phyloP scores from a whole-genome alignment of 2,797 vertebrate species.

The Micrastur ruficollis region DNA sequence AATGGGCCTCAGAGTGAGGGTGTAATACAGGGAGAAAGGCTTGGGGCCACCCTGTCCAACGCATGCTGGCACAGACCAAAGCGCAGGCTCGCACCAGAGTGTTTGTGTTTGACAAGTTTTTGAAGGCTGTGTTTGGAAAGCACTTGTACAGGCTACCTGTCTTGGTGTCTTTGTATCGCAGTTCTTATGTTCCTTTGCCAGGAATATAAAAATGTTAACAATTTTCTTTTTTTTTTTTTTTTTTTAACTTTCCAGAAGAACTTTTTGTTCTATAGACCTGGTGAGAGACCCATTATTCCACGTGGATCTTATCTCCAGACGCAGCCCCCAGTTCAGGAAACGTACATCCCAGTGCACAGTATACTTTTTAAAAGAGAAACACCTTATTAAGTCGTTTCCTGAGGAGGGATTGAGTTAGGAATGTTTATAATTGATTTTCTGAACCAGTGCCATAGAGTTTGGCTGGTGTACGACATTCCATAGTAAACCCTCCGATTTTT shows the following conservation, averaged over 20 bases:
- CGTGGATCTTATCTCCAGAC: neutral
- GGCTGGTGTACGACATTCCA: slow-evolving; percentile 6
- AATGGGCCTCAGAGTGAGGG: neutral
- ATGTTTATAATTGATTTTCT: slow-evolving; percentile 41
- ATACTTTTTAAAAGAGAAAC: neutral
- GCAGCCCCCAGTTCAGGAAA: neutral
- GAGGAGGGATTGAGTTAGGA: neutral
- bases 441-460: slow-evolving; percentile 7
- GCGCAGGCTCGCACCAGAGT: neutral
- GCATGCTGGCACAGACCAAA: neutral
- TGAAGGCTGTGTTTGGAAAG: neutral
- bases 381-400: slow-evolving; percentile 3
- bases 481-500: slow-evolving; percentile 10
- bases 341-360: neutral
- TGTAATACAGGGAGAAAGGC: neutral
- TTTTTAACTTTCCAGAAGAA: neutral
- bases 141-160: neutral
- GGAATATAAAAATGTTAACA: neutral
- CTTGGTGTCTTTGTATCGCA: neutral
- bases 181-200: neutral
- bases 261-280: neutral
- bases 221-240: neutral
- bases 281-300: neutral
- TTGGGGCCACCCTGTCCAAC: neutral
- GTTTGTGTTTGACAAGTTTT: neutral